Evolutionary conservation across 92 coral and sea anemone genomes (phyloP).

Genomic region (Phenganax marumi): DNA sequence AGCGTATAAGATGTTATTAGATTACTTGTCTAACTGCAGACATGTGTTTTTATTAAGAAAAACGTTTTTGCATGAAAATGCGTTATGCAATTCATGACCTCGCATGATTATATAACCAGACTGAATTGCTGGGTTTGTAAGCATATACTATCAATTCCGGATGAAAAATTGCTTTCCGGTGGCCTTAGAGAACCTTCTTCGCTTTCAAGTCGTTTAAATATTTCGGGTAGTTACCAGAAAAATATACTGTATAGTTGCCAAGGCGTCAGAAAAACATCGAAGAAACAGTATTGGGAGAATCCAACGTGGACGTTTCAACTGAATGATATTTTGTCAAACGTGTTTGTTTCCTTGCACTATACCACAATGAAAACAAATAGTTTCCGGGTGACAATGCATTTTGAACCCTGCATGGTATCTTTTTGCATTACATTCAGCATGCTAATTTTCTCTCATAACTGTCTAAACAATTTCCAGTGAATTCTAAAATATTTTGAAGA

Average conservation of each 20-base stretch:
- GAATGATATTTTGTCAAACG: too few species aligned
- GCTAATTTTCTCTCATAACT: too few species aligned
- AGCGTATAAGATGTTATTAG: not conserved
- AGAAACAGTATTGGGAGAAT: too few species aligned
- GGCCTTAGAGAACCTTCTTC: not conserved
- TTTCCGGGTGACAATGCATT: too few species aligned
- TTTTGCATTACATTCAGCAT: too few species aligned
- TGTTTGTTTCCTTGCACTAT: too few species aligned
- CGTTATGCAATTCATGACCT: not conserved
- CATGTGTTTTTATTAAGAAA: not conserved
- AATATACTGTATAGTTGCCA: not conserved
- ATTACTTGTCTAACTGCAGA: not conserved
- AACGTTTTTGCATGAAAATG: not conserved
- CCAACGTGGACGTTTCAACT: too few species aligned
- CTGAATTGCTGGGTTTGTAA: not conserved
- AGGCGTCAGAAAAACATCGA: too few species aligned
- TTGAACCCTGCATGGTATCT: too few species aligned
- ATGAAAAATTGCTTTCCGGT: slow-evolving; percentile 13
- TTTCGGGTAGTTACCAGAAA: not conserved
- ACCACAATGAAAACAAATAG: too few species aligned
- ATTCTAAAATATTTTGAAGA: too few species aligned
- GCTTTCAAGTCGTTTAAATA: not conserved
- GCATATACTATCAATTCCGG: not conserved
- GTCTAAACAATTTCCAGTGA: too few species aligned
- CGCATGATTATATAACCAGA: not conserved